A percentile compares a stretch with the other conserved stretches of the same genome.
phyloP scores from a whole-genome alignment of 2,888 invertebrate species.

The Netelia fuscicornis region DNA sequence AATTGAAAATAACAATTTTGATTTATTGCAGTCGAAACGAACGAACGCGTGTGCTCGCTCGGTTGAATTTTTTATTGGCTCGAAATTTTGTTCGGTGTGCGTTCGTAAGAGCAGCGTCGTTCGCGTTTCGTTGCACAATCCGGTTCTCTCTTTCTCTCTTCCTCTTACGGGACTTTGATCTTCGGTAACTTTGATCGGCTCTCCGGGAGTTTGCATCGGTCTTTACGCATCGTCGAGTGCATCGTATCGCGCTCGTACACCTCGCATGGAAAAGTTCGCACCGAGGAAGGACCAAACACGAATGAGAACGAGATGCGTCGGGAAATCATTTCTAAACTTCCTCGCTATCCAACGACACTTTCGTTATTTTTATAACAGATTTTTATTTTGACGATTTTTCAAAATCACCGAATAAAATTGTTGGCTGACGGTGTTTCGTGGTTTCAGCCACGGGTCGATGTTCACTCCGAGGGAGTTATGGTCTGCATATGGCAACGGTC shows the following conservation, averaged over 20 bases:
- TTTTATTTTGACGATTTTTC: too few species aligned
- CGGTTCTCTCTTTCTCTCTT: background rate
- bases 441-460: conserved; percentile 3
- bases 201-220: conserved; percentile 9
- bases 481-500: background rate
- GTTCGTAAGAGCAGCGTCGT: background rate
- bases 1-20: background rate
- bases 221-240: conserved; percentile 13
- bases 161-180: conserved; percentile 17
- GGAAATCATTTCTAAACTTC: too few species aligned
- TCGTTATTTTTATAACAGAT: too few species aligned
- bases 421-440: background rate
- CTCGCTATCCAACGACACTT: too few species aligned
- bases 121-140: conserved; percentile 5
- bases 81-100: background rate
- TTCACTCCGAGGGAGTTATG: conserved; percentile 8
- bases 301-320: too few species aligned
- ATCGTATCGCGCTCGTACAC: too few species aligned
- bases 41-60: background rate
- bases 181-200: conserved; percentile 40
- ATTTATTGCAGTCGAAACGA: background rate
- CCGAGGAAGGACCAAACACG: too few species aligned
- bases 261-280: too few species aligned
- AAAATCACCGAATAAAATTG: too few species aligned
- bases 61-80: background rate